Base-by-base conservation (phyloP, 2,797 vertebrate species). In the Pipistrellus pipistrellus region DNA sequence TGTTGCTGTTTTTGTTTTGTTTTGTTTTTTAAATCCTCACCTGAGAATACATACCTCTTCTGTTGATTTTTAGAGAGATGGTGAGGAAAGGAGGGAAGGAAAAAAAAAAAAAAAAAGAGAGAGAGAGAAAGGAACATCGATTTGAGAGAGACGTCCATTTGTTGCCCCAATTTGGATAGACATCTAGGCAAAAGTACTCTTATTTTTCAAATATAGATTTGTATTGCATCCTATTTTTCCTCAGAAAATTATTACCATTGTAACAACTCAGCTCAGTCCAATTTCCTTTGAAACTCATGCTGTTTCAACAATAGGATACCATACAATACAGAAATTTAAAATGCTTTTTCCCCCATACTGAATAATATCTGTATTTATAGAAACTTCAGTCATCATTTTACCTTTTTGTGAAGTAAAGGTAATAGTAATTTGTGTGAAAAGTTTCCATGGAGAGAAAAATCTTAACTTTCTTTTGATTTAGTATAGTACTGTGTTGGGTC, bases 401-500 rank as follows among this genome's bases (percentile, higher is more conserved):
- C 35, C 69, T 18, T 91, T 21, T 55, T 91, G 7, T n/a, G 71
- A 88, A 72, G n/a, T 93, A 32, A 90, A 83, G 32, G 48, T 59
- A 15, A 92, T 20, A 32, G 30, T 80, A 88, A 87, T 91, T 92
- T 77, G 46, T 69, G 41, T 91, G 80, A 82, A 92, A 66, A 64
- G 21, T 94, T 95, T 92, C 57, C 27, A 62, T 57, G 44, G 77
- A 91, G 81, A 92, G 20, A 85, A 59, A 86, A 71, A 75, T 77
- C 13, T 76, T 44, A 86, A 80, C 23, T 73, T 78, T 44, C 23
- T 48, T 85, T 90, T 35, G 18, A 46, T 95, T 88, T 51, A 44
- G 17, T 55, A n/a, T 44, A 73, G n/a, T 32, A 15, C 25, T 86
- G 3, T 88, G 2, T 84, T 84, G 3, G 88, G 5, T 80, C 51